These are phyloP conservation scores for Cephalopachus bancanus DNA, from an alignment of 2,797 vertebrate genomes.

Conservation along the genomic window DNA sequence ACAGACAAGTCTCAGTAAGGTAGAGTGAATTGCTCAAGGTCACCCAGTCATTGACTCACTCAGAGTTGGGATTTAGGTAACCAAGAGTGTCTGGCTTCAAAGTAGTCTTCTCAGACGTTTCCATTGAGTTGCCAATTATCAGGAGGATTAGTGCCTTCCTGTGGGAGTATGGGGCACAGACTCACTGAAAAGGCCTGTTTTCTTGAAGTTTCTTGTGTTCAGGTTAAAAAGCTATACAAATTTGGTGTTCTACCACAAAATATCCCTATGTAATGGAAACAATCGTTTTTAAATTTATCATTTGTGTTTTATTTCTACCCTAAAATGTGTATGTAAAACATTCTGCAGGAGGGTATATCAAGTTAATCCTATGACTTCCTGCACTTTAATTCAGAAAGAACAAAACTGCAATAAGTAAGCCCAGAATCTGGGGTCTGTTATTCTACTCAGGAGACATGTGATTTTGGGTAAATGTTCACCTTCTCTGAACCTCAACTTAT, in stretches of 20 bases:
- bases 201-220: background rate
- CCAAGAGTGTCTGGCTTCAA: background rate
- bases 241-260: background rate
- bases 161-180: background rate
- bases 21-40: background rate
- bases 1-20: background rate
- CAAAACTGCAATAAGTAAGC: background rate
- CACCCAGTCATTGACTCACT: background rate
- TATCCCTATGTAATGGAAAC: background rate
- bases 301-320: constrained; percentile 4
- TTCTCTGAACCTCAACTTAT: background rate
- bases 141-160: background rate
- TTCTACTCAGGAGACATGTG: background rate
- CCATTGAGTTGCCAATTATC: background rate
- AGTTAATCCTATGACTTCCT: background rate
- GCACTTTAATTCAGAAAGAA: background rate
- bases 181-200: background rate
- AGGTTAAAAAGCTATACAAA: background rate
- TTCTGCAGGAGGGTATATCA: background rate
- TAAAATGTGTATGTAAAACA: background rate
- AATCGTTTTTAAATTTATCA: background rate
- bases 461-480: background rate
- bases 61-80: background rate
- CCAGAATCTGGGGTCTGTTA: background rate
- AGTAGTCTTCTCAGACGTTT: background rate